Percentiles rank a stretch among this genome's conserved stretches.
Conservation (phyloP, 2,113 vertebrate genomes). For the Oncorhynchus keta region DNA sequence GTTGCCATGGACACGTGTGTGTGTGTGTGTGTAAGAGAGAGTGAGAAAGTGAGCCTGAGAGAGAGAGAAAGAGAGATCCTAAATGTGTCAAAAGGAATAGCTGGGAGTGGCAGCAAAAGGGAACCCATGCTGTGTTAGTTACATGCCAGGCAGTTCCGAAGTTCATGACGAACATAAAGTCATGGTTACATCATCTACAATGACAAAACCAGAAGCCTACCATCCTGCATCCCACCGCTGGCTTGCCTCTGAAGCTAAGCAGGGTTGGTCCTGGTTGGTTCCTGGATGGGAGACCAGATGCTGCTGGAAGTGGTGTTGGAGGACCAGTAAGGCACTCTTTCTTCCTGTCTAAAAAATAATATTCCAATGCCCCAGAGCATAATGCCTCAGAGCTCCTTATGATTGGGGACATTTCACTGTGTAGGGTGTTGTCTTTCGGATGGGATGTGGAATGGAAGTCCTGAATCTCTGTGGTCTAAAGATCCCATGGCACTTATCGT, state of each 20-base stretch:
- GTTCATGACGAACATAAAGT: background rate
- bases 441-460: background rate
- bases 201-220: background rate
- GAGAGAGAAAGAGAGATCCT: background rate
- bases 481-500: background rate
- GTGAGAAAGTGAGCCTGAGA: background rate
- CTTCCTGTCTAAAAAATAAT: no score
- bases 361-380: no score
- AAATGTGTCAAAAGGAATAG: background rate
- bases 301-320: no score
- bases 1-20: slow-evolving; percentile 30
- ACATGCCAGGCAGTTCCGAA: slow-evolving; percentile 10
- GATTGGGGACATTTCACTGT: no score
- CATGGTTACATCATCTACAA: no score
- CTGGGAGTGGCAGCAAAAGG: slow-evolving; percentile 29
- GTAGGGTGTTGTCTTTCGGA: no score
- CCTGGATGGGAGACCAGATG: no score
- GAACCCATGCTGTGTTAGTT: background rate
- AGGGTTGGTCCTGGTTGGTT: no score
- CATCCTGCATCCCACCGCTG: background rate
- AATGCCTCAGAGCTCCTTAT: no score
- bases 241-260: no score
- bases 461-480: background rate
- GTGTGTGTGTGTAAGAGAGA: background rate
- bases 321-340: background rate